A percentile compares a stretch with the other conserved stretches of the same genome.
phyloP scores from a whole-genome alignment of 2,113 vertebrate genomes.

The Salvelinus alpinus region DNA sequence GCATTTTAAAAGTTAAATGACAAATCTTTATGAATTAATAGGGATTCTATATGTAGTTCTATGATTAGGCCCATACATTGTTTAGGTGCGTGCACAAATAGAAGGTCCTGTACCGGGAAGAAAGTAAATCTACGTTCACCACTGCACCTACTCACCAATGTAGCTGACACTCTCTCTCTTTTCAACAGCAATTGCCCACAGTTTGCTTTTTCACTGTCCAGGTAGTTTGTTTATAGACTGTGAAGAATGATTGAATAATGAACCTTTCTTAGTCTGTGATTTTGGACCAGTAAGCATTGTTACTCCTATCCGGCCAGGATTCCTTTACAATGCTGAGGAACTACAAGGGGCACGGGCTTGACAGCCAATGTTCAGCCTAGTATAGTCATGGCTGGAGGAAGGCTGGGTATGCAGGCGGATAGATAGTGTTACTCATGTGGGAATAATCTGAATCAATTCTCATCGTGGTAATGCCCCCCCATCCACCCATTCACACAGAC shows the following conservation, averaged over 20 bases:
- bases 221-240: conserved; percentile 14
- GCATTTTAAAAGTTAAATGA: too few relatives aligned
- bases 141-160: too few relatives aligned
- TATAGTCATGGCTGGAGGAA: not conserved
- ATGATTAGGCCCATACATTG: too few relatives aligned
- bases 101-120: too few relatives aligned
- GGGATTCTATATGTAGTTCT: too few relatives aligned
- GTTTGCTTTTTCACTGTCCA: conserved; percentile 1
- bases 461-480: conserved; percentile 15
- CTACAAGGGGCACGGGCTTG: too few relatives aligned
- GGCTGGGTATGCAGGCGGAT: not conserved
- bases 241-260: not conserved
- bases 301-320: not conserved
- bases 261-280: not conserved
- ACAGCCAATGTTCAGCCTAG: too few relatives aligned
- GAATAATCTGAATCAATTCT: conserved; percentile 37
- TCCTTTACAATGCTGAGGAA: not conserved
- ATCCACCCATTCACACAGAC: conserved; percentile 10
- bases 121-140: too few relatives aligned
- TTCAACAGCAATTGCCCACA: not conserved
- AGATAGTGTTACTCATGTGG: conserved; percentile 33
- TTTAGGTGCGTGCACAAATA: too few relatives aligned
- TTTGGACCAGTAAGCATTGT: not conserved
- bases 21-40: too few relatives aligned
- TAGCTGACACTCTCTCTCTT: not conserved